A percentile compares a stretch with the other conserved stretches of the same genome.
phyloP scores from a whole-genome alignment of 2,888 invertebrate species.

The Teinopalpus imperialis region DNA sequence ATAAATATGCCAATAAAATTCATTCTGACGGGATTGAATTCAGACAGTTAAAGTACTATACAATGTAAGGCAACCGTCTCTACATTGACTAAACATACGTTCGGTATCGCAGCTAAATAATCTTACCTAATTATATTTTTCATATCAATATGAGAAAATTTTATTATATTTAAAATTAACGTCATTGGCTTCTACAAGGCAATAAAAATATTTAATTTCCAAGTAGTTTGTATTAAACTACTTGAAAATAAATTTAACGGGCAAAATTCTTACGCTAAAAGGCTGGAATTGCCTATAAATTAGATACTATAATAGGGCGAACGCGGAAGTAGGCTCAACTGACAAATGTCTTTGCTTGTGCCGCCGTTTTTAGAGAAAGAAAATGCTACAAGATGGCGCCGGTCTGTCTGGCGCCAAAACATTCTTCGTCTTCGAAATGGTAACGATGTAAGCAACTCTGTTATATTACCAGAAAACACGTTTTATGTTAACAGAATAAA shows the following conservation, averaged over 20 bases:
- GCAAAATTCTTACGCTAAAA: constrained; percentile 20
- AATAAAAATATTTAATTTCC: constrained; percentile 17
- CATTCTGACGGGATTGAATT: no score
- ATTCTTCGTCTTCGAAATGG: constrained; percentile 40
- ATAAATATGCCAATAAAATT: no score
- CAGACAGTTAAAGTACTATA: no score
- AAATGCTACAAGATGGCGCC: constrained; percentile 63
- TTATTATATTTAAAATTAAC: no score
- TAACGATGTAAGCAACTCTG: constrained; percentile 33
- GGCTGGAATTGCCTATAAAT: constrained; percentile 45
- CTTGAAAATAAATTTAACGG: constrained; percentile 21
- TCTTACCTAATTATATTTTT: no score
- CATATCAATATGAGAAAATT: no score
- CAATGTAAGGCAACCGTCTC: no score
- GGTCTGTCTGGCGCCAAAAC: constrained; percentile 64
- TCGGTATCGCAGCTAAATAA: no score
- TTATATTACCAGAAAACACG: constrained; percentile 10
- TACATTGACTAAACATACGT: no score
- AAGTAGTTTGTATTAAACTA: constrained; percentile 7
- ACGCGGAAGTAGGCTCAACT: constrained; percentile 60
- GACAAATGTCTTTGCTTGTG: constrained; percentile 52
- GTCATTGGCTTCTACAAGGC: not conserved
- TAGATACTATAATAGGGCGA: constrained; percentile 58
- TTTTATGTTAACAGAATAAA: constrained; percentile 22
- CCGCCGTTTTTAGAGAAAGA: constrained; percentile 46